phyloP scores from a whole-genome alignment of 2,888 invertebrate species.

The Apamea anceps region DNA sequence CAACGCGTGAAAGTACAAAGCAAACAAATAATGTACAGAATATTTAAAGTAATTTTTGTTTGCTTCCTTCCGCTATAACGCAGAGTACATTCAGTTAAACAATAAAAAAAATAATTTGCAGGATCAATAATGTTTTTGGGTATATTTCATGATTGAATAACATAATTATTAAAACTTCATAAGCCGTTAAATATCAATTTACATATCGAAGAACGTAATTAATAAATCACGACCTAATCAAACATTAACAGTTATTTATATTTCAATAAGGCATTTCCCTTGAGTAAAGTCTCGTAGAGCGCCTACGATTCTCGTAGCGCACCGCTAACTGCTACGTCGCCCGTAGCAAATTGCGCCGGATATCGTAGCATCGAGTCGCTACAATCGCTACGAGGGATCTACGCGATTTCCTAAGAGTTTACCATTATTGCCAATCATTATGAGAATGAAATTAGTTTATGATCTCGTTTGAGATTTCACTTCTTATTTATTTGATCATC shows the following conservation, averaged over 20 bases:
- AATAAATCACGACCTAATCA: slow-evolving; percentile 13
- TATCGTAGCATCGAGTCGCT: slow-evolving; percentile 48
- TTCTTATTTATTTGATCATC: neutral
- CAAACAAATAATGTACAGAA: neutral
- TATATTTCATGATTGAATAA: neutral
- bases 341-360: slow-evolving; percentile 63
- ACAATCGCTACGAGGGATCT: slow-evolving; percentile 57
- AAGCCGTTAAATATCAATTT: neutral
- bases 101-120: too few relatives aligned
- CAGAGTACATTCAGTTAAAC: too few relatives aligned
- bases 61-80: too few relatives aligned
- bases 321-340: slow-evolving; percentile 46
- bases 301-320: slow-evolving; percentile 54
- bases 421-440: neutral
- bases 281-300: slow-evolving; percentile 24
- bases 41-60: too few relatives aligned
- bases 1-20: neutral
- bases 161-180: neutral
- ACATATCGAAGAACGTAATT: neutral
- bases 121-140: neutral
- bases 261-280: slow-evolving; percentile 8
- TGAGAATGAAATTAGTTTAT: neutral
- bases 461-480: neutral
- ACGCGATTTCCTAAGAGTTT: slow-evolving; percentile 47
- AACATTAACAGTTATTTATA: neutral